Evolutionary conservation across 2,113 vertebrate species (phyloP), one percentile per base, ranked within the genome.

Genomic region (Stigmatopora nigra): DNA sequence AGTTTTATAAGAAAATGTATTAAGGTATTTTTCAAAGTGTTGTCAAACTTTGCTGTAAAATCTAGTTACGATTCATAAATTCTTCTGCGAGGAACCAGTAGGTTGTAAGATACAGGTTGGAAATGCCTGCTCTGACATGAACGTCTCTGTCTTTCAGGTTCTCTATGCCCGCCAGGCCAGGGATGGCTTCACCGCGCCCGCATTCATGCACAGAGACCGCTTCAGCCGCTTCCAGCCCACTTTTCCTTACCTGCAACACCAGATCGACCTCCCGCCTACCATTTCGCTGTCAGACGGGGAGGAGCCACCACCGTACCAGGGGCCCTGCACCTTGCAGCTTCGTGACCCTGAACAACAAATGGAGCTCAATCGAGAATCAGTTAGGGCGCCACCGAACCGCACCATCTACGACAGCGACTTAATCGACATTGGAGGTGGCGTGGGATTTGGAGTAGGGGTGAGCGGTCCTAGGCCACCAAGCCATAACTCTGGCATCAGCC

Each of bases 141-240:
- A 53, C 20, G 0, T 41, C 59, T 11, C 47, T 72, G 46, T 41
- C 41, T 52, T 38, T 8, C 87, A 98, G 96, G 92, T 94, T 52
- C 92, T 96, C 87, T 96, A 94, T 2, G 90, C 93, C 60, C 93
- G 93, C 5, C 89, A 92, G 82, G 88, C 92, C 20, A 86, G 93
- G 81, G 95, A 97, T 81, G 93, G 94, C 83, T 94, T 95, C 70
- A 90, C 89, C 0, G 79, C 94, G 53, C 93, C 95, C 0, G 91
- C 94, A 51, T 96, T 98, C 70, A 92, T 96, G 88, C 95, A 95
- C 87, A 89, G 94, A 76, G 95, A 97, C 72, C 92, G 92, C 61
- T 96, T 97, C 89, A 93, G 95, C 86, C 94, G 93, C 90, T 98
- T 96, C 91, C 96, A 98, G 89, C 95, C 95, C 83, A 98, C 95